Evolutionary conservation across 1,140 invertebrate genomes (phyloP).

Genomic region (Leptoteleia sp.): DNA sequence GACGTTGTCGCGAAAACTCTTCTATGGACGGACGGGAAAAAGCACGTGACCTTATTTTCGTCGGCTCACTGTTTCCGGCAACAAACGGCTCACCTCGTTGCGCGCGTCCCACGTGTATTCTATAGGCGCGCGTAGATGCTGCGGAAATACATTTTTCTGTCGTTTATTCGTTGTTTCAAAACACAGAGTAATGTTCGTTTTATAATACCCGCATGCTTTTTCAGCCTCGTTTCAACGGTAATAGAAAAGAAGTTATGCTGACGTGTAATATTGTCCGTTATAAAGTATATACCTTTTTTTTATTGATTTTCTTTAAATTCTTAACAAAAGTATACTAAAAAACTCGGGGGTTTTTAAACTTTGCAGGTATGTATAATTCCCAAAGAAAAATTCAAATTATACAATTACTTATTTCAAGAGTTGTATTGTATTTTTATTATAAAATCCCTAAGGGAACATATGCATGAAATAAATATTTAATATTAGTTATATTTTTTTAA

Average conservation of each 20-base stretch:
- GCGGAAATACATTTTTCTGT: slow-evolving; percentile 44
- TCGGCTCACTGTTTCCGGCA: slow-evolving; percentile 30
- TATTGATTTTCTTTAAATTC: too few relatives aligned
- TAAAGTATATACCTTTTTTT: too few relatives aligned
- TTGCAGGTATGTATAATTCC: too few relatives aligned
- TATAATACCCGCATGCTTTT: slow-evolving; percentile 15
- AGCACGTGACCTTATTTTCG: slow-evolving; percentile 54
- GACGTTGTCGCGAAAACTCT: slow-evolving; percentile 65
- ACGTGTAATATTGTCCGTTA: slow-evolving; percentile 4
- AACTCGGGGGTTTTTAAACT: too few relatives aligned
- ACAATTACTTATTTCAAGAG: too few relatives aligned
- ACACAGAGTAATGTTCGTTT: slow-evolving; percentile 31
- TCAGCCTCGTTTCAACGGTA: background rate
- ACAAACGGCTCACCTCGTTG: slow-evolving; percentile 29
- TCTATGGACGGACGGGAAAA: slow-evolving; percentile 41
- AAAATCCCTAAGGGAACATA: too few relatives aligned
- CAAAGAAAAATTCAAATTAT: too few relatives aligned
- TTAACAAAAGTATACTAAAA: too few relatives aligned
- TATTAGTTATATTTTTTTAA: too few relatives aligned
- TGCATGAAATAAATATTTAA: too few relatives aligned
- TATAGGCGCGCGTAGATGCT: slow-evolving; percentile 33
- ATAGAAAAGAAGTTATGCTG: slow-evolving; percentile 4
- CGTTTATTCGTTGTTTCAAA: slow-evolving; percentile 17
- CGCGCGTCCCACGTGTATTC: slow-evolving; percentile 22
- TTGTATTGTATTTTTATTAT: too few relatives aligned